phyloP scores from a whole-genome alignment of 2,888 invertebrate genomes.

The Aromia moschata region DNA sequence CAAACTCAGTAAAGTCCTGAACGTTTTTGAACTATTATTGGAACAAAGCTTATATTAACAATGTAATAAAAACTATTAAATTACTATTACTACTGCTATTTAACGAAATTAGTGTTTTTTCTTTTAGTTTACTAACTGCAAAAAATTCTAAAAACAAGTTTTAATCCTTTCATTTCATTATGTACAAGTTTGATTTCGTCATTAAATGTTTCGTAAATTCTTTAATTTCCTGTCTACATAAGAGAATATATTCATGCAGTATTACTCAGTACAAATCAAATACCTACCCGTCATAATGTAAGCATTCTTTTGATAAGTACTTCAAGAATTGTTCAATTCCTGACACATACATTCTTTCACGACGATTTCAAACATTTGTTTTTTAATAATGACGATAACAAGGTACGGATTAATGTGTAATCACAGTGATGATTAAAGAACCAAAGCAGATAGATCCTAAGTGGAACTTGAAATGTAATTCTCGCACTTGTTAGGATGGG shows the following conservation, averaged over 20 bases:
- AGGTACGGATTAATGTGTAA: conserved; percentile 40
- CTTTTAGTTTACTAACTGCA: no score
- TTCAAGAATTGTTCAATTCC: conserved; percentile 43
- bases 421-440: conserved; percentile 46
- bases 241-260: background rate
- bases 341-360: conserved; percentile 32
- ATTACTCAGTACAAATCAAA: background rate
- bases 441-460: conserved; percentile 49
- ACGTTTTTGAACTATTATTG: no score
- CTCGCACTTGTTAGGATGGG: conserved; percentile 42
- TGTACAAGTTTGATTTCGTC: no score
- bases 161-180: no score
- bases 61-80: no score
- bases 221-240: background rate
- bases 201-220: no score
- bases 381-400: conserved; percentile 37
- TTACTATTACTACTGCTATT: no score
- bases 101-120: no score
- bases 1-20: no score
- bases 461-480: conserved; percentile 45
- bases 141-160: no score
- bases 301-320: conserved; percentile 50
- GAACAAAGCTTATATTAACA: no score
- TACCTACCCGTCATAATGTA: conserved; percentile 50
- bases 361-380: conserved; percentile 34